These are phyloP conservation scores for Bombyx huttoni DNA, from an alignment of 2,888 invertebrate genomes.

Conservation along the genomic window DNA sequence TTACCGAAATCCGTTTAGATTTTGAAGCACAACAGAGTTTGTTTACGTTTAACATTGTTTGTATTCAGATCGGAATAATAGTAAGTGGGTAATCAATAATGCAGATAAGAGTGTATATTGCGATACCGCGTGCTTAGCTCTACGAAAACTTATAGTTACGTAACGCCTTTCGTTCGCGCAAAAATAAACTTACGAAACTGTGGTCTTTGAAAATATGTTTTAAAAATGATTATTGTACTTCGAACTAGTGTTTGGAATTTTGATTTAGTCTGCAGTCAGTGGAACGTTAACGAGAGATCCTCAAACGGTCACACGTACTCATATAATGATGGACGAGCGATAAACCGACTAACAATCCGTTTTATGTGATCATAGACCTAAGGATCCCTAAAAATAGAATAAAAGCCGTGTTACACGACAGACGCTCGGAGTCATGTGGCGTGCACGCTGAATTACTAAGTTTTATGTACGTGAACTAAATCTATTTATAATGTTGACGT, in stretches of 20 bases:
- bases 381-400: conserved; percentile 28
- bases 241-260: neutral
- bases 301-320: conserved; percentile 5
- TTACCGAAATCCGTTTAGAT: neutral
- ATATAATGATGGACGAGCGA: conserved; percentile 15
- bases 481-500: conserved; percentile 68
- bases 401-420: conserved; percentile 30
- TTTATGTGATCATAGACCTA: conserved; percentile 22
- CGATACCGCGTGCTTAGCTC: neutral
- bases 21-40: neutral
- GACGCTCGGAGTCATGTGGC: conserved; percentile 35
- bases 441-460: conserved; percentile 40
- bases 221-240: neutral
- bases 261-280: neutral
- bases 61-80: neutral
- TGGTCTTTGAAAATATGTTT: neutral
- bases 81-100: conserved; percentile 5
- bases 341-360: conserved; percentile 20
- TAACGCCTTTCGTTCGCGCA: neutral
- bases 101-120: neutral
- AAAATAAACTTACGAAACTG: neutral
- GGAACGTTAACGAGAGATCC: neutral
- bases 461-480: conserved; percentile 53
- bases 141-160: neutral
- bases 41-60: conserved; percentile 5